phyloP scores from a whole-genome alignment of 2,113 vertebrate species.

The Scolopax mira region DNA sequence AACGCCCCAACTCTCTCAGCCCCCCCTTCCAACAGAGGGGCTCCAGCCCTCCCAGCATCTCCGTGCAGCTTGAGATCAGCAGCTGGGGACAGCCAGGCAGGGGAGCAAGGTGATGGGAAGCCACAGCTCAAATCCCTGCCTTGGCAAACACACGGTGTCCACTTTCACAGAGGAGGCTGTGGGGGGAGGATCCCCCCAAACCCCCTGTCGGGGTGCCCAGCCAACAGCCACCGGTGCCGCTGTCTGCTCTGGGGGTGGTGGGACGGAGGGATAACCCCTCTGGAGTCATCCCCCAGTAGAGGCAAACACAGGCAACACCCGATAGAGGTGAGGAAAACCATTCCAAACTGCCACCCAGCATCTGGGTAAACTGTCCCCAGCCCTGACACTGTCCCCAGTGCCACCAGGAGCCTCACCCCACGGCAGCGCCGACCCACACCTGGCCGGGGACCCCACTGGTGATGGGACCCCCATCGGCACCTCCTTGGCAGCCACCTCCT shows the following conservation, averaged over 20 bases:
- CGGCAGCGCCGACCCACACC: not conserved
- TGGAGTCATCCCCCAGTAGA: not conserved
- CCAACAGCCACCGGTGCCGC: not conserved
- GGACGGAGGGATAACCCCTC: not conserved
- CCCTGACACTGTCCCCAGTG: not conserved
- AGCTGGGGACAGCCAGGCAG: not conserved
- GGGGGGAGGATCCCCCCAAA: not conserved
- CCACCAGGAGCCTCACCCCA: not conserved
- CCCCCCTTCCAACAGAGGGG: too few relatives aligned
- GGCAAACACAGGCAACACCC: not conserved
- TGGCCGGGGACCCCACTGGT: not conserved
- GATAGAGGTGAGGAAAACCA: not conserved
- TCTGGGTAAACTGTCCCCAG: slow-evolving; percentile 19
- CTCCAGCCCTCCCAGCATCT: too few relatives aligned
- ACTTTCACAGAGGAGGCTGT: not conserved
- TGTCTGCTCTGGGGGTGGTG: not conserved
- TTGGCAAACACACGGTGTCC: not conserved
- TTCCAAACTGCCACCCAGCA: accelerated
- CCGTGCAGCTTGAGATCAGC: too few relatives aligned
- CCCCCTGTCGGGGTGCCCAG: not conserved
- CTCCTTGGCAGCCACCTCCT: not conserved
- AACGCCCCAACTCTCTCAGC: too few relatives aligned
- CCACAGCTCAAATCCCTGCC: not conserved
- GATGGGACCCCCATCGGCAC: not conserved
- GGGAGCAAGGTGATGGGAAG: not conserved